A percentile compares a stretch with the other conserved stretches of the same genome.
Evolutionary conservation across 2,113 vertebrate species (phyloP).

Genomic region (Erythrolamprus reginae): DNA sequence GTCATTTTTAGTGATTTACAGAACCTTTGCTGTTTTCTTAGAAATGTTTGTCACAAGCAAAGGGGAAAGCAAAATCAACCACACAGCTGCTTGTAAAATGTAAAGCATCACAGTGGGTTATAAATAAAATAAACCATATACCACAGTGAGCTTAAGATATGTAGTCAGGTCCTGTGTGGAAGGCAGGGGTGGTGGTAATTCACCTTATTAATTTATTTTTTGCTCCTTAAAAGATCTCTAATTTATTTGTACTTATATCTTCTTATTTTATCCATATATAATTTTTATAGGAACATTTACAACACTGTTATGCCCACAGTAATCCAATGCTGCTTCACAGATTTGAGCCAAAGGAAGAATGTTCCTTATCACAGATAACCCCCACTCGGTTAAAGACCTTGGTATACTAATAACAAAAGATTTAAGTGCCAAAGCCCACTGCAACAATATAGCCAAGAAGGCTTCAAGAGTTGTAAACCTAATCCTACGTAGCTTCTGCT

Average conservation of each 20-base stretch:
- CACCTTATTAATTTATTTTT: neutral
- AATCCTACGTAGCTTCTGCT: too few species aligned
- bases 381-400: too few species aligned
- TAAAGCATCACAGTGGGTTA: conserved; percentile 16
- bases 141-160: neutral
- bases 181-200: neutral
- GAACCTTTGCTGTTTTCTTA: conserved; percentile 40
- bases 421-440: too few species aligned
- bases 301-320: neutral
- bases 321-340: neutral
- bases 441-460: too few species aligned
- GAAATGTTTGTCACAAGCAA: conserved; percentile 39
- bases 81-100: conserved; percentile 19
- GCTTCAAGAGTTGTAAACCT: too few species aligned
- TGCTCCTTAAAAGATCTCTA: neutral
- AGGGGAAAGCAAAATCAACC: conserved; percentile 32
- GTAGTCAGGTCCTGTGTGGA: too few species aligned
- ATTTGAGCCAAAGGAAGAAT: neutral
- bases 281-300: neutral
- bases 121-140: conserved; percentile 7
- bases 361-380: too few species aligned
- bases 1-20: conserved; percentile 34
- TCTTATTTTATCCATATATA: neutral
- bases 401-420: too few species aligned
- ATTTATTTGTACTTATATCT: neutral